Percentiles rank a stretch among this genome's conserved stretches.
phyloP scores from a whole-genome alignment of 2,113 vertebrate species.

The Chamaetylas fuelleborni region DNA sequence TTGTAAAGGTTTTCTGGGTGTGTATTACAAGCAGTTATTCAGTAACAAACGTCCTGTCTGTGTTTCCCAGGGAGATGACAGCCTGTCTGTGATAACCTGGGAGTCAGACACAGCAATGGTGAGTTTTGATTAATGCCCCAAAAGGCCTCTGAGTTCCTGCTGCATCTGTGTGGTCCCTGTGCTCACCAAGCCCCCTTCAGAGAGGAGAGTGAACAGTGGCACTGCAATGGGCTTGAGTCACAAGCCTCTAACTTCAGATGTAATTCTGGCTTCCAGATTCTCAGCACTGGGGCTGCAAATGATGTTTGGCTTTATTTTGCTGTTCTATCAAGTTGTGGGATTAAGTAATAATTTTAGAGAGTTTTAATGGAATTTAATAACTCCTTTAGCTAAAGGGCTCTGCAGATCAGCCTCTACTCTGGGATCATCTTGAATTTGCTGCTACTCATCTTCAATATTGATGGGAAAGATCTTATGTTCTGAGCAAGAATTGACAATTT shows the following conservation, averaged over 20 bases:
- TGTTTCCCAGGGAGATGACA: constrained; percentile 79
- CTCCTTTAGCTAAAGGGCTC: not conserved
- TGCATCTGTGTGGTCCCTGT: not conserved
- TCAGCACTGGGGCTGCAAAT: not conserved
- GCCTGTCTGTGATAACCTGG: constrained; percentile 75
- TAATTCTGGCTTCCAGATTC: not conserved
- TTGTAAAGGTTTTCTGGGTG: not conserved
- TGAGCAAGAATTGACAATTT: not conserved
- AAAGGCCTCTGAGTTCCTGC: not conserved
- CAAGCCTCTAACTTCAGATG: not conserved
- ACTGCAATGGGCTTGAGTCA: not conserved
- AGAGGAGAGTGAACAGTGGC: not conserved
- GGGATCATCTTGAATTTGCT: not conserved
- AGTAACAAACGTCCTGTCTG: not conserved
- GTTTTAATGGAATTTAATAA: not conserved
- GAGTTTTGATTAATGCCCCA: not conserved
- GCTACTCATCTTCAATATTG: not conserved
- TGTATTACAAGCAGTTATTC: not conserved
- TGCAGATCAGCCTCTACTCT: not conserved
- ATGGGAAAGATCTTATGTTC: not conserved
- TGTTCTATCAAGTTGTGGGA: not conserved
- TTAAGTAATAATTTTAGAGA: not conserved
- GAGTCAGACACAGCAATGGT: constrained; percentile 79
- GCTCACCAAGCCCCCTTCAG: not conserved
- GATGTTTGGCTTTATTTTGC: not conserved